phyloP scores from a whole-genome alignment of 2,888 invertebrate genomes.

The Drosophila macrospina region DNA sequence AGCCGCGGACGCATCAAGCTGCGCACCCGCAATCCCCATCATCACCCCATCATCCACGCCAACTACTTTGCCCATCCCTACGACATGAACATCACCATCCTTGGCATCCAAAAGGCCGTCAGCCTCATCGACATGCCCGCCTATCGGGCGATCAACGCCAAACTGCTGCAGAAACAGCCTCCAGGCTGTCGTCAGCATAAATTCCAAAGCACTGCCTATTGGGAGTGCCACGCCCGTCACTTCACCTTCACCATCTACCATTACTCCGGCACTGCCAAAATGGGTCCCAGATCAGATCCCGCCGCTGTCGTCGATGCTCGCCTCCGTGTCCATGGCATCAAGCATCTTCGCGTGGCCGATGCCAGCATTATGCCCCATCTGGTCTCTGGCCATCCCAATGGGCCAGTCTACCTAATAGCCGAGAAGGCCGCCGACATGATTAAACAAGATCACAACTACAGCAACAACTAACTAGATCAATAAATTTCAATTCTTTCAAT shows the following conservation, averaged over 20 bases:
- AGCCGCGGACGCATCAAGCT: conserved; percentile 89
- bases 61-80: conserved; percentile 89
- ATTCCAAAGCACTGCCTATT: conserved; percentile 87
- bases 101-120: conserved; percentile 87
- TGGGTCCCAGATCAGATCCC: conserved; percentile 88
- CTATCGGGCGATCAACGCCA: conserved; percentile 86
- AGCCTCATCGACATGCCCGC: conserved; percentile 86
- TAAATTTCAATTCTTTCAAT: conserved; percentile 1
- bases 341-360: conserved; percentile 86
- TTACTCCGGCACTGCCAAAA: conserved; percentile 88
- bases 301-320: conserved; percentile 88
- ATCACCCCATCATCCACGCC: conserved; percentile 89
- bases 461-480: neutral
- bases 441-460: conserved; percentile 85
- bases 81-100: conserved; percentile 88
- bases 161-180: conserved; percentile 86
- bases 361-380: conserved; percentile 87
- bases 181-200: conserved; percentile 87
- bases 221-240: conserved; percentile 88
- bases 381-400: conserved; percentile 87
- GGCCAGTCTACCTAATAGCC: conserved; percentile 87
- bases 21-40: conserved; percentile 87
- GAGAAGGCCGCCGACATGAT: conserved; percentile 87
- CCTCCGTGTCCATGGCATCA: conserved; percentile 86
- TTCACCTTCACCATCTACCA: conserved; percentile 89